These are phyloP conservation scores for Pterois miles DNA, from an alignment of 2,797 vertebrate genomes.

Conservation along the genomic window DNA sequence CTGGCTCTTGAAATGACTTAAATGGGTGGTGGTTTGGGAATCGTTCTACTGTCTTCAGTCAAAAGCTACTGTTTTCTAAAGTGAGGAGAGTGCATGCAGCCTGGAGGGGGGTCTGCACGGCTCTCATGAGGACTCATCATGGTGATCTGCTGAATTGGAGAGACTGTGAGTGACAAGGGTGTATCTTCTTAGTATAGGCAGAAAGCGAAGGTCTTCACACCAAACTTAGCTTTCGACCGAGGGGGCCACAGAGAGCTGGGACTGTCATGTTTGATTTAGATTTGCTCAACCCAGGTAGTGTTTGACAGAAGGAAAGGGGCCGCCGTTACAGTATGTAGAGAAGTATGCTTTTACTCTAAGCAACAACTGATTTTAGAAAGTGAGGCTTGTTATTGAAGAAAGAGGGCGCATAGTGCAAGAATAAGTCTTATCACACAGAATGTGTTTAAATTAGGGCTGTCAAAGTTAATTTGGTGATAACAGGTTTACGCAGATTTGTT, in stretches of 20 bases:
- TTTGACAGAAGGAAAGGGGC: not conserved
- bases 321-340: not conserved
- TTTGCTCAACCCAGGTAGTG: slow-evolving; percentile 22
- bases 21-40: slow-evolving; percentile 12
- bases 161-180: slow-evolving; percentile 64
- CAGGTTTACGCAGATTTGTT: fast-evolving
- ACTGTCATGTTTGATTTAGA: slow-evolving; percentile 63
- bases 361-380: not conserved
- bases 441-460: not conserved
- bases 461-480: not conserved
- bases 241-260: slow-evolving; percentile 33
- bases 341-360: not conserved
- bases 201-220: slow-evolving; percentile 65
- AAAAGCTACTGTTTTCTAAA: slow-evolving; percentile 26
- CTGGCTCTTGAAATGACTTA: slow-evolving; percentile 31
- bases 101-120: slow-evolving; percentile 22
- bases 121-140: slow-evolving; percentile 49
- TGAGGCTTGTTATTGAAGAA: not conserved
- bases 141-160: slow-evolving; percentile 49
- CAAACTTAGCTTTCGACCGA: slow-evolving; percentile 51
- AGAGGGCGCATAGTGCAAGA: not conserved
- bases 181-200: slow-evolving; percentile 42
- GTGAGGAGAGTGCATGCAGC: slow-evolving; percentile 34
- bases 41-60: slow-evolving; percentile 25
- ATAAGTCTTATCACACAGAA: not conserved